A percentile compares a stretch with the other conserved stretches of the same genome.
These are phyloP conservation scores for Biston stratarius DNA, from an alignment of 2,888 invertebrate species.

Conservation along the genomic window DNA sequence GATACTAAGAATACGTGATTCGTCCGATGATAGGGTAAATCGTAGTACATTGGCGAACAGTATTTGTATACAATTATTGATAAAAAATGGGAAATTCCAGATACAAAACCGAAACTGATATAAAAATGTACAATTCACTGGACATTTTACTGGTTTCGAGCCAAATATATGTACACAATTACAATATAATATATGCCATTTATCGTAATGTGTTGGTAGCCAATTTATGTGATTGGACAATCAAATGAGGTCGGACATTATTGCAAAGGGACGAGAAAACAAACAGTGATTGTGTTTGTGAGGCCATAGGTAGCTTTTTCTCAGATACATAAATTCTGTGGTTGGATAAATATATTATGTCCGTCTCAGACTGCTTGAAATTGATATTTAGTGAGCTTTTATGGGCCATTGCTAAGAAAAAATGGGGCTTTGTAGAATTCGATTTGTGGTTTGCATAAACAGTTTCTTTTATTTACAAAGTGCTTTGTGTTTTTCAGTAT, in stretches of 20 bases:
- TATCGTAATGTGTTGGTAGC: conserved; percentile 38
- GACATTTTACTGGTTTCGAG: conserved; percentile 43
- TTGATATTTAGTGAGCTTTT: conserved; percentile 22
- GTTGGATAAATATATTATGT: conserved; percentile 20
- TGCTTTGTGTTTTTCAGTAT: too few species aligned
- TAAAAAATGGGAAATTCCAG: background rate
- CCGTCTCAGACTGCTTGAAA: conserved; percentile 14
- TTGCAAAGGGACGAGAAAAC: conserved; percentile 16
- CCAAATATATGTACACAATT: conserved; percentile 49
- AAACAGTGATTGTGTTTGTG: conserved; percentile 7
- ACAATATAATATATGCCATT: conserved; percentile 34
- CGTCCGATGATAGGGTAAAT: background rate
- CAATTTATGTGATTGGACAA: conserved; percentile 51
- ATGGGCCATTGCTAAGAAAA: conserved; percentile 17
- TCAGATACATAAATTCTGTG: conserved; percentile 14
- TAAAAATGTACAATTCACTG: background rate
- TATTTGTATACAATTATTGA: background rate
- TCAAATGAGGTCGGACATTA: conserved; percentile 45
- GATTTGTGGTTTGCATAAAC: conserved; percentile 7
- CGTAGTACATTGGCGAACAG: background rate
- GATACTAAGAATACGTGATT: background rate
- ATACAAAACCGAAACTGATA: background rate
- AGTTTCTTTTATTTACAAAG: conserved; percentile 2
- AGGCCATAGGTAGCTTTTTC: conserved; percentile 2
- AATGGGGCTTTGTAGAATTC: conserved; percentile 14